These are phyloP conservation scores for Ondatra zibethicus DNA, from an alignment of 2,113 vertebrate species.

Conservation along the genomic window DNA sequence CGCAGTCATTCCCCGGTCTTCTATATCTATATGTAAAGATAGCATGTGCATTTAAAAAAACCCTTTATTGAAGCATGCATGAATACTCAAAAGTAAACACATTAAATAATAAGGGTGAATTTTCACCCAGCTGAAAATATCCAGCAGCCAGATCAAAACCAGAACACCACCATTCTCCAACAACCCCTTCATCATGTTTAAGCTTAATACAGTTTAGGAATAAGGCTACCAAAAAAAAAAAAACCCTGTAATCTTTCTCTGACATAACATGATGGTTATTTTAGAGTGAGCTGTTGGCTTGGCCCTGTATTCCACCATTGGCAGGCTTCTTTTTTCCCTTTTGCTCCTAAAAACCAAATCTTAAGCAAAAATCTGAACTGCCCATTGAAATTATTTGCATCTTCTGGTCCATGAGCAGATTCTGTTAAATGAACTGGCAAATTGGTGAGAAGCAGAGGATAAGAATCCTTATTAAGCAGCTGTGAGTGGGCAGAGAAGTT, in stretches of 20 bases:
- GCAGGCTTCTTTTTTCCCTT: constrained; percentile 7
- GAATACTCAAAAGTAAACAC: neutral
- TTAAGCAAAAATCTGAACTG: constrained; percentile 58
- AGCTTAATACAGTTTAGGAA: neutral
- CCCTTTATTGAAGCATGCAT: neutral
- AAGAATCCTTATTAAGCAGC: constrained; percentile 42
- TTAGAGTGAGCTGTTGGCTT: constrained; percentile 41
- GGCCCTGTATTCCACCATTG: constrained; percentile 1
- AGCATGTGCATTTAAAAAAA: neutral
- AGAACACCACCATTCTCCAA: neutral
- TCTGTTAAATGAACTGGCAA: constrained; percentile 45
- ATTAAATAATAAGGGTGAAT: neutral
- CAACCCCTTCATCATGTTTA: neutral
- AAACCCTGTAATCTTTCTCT: neutral
- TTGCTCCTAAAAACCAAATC: constrained; percentile 38
- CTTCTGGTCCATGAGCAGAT: constrained; percentile 37
- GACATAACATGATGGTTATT: neutral
- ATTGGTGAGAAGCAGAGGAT: neutral
- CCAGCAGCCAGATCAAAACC: neutral
- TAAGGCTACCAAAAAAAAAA: neutral
- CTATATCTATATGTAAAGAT: neutral
- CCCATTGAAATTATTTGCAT: neutral
- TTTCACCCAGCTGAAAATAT: constrained; percentile 14
- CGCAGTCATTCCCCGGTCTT: neutral
- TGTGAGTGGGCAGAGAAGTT: constrained; percentile 15